phyloP scores from a whole-genome alignment of 1,140 invertebrate genomes.

The Leucophenga varia region DNA sequence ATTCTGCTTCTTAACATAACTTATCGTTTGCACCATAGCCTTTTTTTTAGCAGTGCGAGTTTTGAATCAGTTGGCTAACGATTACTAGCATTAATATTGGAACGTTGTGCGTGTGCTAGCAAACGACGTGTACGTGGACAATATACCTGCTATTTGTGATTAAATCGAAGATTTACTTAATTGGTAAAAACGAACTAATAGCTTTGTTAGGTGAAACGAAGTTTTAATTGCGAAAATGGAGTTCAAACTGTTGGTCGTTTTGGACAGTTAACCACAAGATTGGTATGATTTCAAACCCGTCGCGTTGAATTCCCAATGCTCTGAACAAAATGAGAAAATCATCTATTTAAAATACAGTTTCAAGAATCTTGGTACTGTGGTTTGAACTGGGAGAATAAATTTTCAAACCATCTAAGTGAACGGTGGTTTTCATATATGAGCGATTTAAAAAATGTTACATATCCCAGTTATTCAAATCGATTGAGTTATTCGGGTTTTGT shows the following conservation, averaged over 20 bases:
- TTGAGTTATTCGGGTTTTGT: background rate
- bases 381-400: background rate
- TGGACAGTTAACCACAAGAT: slow-evolving; percentile 18
- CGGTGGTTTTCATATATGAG: background rate
- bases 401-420: background rate
- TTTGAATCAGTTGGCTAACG: slow-evolving; percentile 12
- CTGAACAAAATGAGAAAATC: background rate
- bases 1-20: slow-evolving; percentile 10
- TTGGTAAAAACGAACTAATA: slow-evolving; percentile 29
- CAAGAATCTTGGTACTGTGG: background rate
- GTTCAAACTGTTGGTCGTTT: slow-evolving; percentile 32
- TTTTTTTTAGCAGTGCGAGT: slow-evolving; percentile 3
- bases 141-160: slow-evolving; percentile 32
- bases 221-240: slow-evolving; percentile 42
- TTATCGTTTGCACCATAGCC: slow-evolving; percentile 1
- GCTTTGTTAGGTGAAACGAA: slow-evolving; percentile 23
- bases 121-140: slow-evolving; percentile 51
- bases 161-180: slow-evolving; percentile 18
- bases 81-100: slow-evolving; percentile 30
- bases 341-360: background rate
- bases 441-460: background rate
- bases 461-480: background rate
- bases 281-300: slow-evolving; percentile 3
- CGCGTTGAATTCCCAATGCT: background rate
- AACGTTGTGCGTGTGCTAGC: slow-evolving; percentile 26